These are phyloP conservation scores for Platycheirus rosarum DNA, from an alignment of 2,888 invertebrate species.

Conservation along the genomic window DNA sequence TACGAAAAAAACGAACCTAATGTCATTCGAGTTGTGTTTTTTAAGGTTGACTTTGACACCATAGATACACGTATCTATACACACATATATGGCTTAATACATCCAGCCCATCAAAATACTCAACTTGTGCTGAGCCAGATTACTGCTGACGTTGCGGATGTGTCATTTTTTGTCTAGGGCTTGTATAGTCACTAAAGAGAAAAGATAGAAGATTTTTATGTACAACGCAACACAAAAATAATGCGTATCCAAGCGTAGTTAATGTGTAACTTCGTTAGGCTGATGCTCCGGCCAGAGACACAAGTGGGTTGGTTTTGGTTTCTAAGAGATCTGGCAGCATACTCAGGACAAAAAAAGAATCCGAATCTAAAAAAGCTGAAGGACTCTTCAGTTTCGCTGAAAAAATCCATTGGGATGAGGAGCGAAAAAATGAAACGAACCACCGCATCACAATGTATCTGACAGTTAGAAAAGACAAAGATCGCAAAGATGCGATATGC, in stretches of 20 bases:
- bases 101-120: conserved; percentile 54
- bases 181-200: conserved; percentile 30
- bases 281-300: conserved; percentile 5
- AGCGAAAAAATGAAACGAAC: conserved; percentile 32
- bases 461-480: conserved; percentile 72
- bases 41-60: conserved; percentile 71
- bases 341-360: background rate
- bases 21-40: conserved; percentile 65
- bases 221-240: conserved; percentile 58
- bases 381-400: conserved; percentile 37
- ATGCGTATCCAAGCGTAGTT: conserved; percentile 74
- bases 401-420: conserved; percentile 44
- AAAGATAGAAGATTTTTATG: conserved; percentile 45
- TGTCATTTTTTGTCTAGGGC: conserved; percentile 63
- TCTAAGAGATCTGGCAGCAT: conserved; percentile 1
- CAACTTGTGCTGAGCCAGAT: conserved; percentile 70
- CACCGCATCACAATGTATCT: conserved; percentile 59
- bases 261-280: conserved; percentile 74
- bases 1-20: conserved; percentile 22
- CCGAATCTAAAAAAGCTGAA: conserved; percentile 24
- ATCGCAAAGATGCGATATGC: conserved; percentile 70
- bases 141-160: conserved; percentile 73
- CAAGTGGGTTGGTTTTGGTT: conserved; percentile 45
- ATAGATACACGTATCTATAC: conserved; percentile 6
- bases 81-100: too few species aligned